Conservation (phyloP, 1,140 invertebrate species). For the Eupeodes corollae region DNA sequence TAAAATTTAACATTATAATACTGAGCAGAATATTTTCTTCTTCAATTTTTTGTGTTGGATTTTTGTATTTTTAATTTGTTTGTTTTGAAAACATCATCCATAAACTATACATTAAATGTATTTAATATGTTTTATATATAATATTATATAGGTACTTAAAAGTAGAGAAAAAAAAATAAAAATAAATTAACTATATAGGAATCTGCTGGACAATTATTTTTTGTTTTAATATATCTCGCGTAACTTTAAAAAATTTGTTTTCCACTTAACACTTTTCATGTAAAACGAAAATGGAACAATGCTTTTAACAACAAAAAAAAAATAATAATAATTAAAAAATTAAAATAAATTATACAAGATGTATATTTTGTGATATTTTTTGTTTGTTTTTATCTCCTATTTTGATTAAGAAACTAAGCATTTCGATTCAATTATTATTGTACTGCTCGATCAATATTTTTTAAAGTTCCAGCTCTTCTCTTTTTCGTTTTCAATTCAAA, state of each 20-base stretch:
- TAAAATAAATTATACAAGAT: too few species aligned
- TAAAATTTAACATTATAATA: conserved; percentile 36
- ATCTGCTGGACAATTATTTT: background rate
- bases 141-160: background rate
- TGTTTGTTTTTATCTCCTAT: too few species aligned
- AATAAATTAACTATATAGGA: conserved; percentile 1
- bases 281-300: too few species aligned
- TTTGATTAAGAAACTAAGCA: too few species aligned
- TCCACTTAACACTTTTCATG: too few species aligned
- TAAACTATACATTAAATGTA: conserved; percentile 11
- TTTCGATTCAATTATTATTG: too few species aligned
- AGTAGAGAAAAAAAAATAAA: conserved; percentile 2
- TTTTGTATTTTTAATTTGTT: background rate
- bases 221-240: too few species aligned
- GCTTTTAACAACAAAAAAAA: too few species aligned
- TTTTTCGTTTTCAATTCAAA: background rate
- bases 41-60: conserved; percentile 1
- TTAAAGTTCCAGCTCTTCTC: background rate
- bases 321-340: too few species aligned
- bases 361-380: too few species aligned
- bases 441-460: background rate
- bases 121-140: conserved; percentile 23
- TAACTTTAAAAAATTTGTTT: too few species aligned
- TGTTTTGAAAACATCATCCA: background rate
- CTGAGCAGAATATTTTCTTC: conserved; percentile 32